Evolutionary conservation across 2,113 vertebrate genomes (phyloP), one percentile per base, ranked within the genome.

Genomic region (Tachysurus vachellii): DNA sequence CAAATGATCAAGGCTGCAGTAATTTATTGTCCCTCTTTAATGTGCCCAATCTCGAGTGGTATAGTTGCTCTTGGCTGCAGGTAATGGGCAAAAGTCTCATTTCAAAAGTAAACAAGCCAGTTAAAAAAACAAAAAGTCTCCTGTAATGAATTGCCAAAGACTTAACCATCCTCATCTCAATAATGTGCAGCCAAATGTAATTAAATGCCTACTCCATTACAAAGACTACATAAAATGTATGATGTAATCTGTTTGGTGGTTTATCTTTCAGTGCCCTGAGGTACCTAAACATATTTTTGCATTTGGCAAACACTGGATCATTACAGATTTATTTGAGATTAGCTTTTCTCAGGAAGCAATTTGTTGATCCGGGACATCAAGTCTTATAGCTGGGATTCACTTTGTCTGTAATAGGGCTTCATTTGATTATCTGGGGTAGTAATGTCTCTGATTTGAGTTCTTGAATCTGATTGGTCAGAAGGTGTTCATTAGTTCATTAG

Each of bases 151-250:
- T 82, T 87, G 89, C 80, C 56, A 61, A 82, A 89, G 85, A 91
- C 84, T 87, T 88, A 87, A 86, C 87, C 87, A 62, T 85, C 57
- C 26, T 88, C 90, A 88, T 89, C 87, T 87, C 71, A 86, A 88
- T 88, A 88, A 64, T 86, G 90, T 70, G 85, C 90, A 91, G 80
- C 88, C 86, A 89, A 90, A 90, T 23, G 80, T 88, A 76, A 89
- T 83, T 88, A 85, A 89, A 85, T 75, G 80, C 73, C 80, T 36
- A 79, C 84, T 86, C 84, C 87, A 90, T 90, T 88, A 92, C 86
- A 28, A 84, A 91, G 84, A 93, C 86, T 86, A 88, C 81, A 83
- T 85, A 76, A 84, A 85, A 47, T 84, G 76, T 79, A 59, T n/a
- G 88, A 80, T 79, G 86, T 81, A 88, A 77, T 64, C 68, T 73